Conservation (phyloP, 2,888 invertebrate species). For the Lepidochrysops patricia region DNA sequence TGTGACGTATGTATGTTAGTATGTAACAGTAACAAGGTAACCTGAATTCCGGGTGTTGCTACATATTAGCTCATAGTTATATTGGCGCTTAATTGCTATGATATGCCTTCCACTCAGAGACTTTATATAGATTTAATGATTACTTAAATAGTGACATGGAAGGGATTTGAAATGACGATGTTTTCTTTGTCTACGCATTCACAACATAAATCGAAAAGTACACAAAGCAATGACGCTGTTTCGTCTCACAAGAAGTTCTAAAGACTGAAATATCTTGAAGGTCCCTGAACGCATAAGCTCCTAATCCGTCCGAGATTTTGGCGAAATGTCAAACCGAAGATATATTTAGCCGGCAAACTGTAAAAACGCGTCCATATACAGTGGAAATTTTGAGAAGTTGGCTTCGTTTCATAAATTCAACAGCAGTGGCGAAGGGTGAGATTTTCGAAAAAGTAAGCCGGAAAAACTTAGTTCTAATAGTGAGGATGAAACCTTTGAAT, state of each 20-base stretch:
- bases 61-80: background rate
- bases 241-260: too few species aligned
- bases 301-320: constrained; percentile 35
- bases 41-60: constrained; percentile 13
- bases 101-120: background rate
- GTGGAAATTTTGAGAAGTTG: constrained; percentile 1
- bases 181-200: too few species aligned
- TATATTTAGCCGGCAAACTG: constrained; percentile 29
- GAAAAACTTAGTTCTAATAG: too few species aligned
- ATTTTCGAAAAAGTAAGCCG: too few species aligned
- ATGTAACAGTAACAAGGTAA: constrained; percentile 4
- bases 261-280: constrained; percentile 24
- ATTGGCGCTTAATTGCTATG: background rate
- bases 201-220: too few species aligned
- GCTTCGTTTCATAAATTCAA: background rate
- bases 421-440: too few species aligned
- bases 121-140: too few species aligned
- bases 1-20: constrained; percentile 11
- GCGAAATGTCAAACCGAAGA: constrained; percentile 40
- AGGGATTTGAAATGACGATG: too few species aligned
- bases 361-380: constrained; percentile 24
- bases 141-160: too few species aligned
- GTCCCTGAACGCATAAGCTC: constrained; percentile 37
- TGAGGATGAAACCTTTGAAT: too few species aligned
- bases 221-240: too few species aligned